These are phyloP conservation scores for Oscheius sp. DNA, from an alignment of 2,888 invertebrate genomes.

Conservation along the genomic window DNA sequence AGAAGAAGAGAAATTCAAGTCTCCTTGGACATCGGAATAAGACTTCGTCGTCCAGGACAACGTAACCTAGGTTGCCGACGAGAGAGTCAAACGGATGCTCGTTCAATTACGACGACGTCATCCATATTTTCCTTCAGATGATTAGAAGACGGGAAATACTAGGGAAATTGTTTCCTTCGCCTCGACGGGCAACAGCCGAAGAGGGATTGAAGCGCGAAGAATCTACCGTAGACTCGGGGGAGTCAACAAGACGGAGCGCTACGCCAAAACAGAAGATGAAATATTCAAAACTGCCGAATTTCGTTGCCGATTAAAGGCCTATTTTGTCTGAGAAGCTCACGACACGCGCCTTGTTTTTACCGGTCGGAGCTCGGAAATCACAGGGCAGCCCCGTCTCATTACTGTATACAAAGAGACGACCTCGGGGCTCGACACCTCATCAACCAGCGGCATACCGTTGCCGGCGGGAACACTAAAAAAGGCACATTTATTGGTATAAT, in stretches of 20 bases:
- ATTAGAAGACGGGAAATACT: background rate
- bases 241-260: background rate
- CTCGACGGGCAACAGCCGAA: background rate
- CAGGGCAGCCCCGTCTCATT: constrained; percentile 6
- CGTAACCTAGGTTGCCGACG: constrained; percentile 17
- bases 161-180: constrained; percentile 14
- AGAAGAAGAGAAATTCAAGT: too few species aligned
- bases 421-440: background rate
- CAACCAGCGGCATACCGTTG: background rate
- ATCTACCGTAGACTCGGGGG: constrained; percentile 16
- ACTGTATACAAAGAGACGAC: constrained; percentile 27
- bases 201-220: constrained; percentile 13
- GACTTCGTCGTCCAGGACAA: background rate
- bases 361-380: constrained; percentile 14
- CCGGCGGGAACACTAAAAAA: constrained; percentile 1
- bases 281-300: constrained; percentile 10
- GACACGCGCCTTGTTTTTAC: constrained; percentile 24
- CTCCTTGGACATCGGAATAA: background rate
- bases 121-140: constrained; percentile 9
- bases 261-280: background rate
- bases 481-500: background rate
- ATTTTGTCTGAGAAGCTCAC: background rate
- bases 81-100: background rate
- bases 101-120: constrained; percentile 12
- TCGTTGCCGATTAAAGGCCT: constrained; percentile 16